Conservation (phyloP, 2,888 invertebrate genomes). For the Platyscelio sp. region DNA sequence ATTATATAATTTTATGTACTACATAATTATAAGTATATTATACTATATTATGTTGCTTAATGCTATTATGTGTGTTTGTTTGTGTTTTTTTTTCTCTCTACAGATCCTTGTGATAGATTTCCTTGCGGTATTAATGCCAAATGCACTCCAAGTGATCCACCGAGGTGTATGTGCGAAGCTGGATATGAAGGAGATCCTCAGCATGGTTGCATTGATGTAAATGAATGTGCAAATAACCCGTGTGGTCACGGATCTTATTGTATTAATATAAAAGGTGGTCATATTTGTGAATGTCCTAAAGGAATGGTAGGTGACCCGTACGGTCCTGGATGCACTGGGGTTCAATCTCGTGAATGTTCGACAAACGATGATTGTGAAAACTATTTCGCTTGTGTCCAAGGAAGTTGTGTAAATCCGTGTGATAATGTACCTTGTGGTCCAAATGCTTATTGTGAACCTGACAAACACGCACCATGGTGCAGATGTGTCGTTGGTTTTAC, state of each 20-base stretch:
- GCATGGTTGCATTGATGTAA: conserved; percentile 93
- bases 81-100: too few species aligned
- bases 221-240: conserved; percentile 94
- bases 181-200: conserved; percentile 95
- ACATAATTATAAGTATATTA: too few species aligned
- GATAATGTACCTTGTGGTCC: conserved; percentile 92
- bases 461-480: conserved; percentile 95
- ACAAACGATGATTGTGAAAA: conserved; percentile 93
- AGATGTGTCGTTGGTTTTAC: conserved; percentile 94
- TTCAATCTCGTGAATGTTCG: conserved; percentile 89
- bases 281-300: conserved; percentile 94
- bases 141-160: conserved; percentile 95
- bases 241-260: conserved; percentile 96
- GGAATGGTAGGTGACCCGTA: conserved; percentile 95
- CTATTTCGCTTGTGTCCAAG: conserved; percentile 92
- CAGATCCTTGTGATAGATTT: conserved; percentile 94
- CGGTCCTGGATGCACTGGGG: conserved; percentile 90
- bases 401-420: conserved; percentile 94
- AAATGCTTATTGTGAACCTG: conserved; percentile 95
- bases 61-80: too few species aligned
- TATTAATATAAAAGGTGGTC: conserved; percentile 94
- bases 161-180: conserved; percentile 94
- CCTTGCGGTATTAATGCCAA: conserved; percentile 96
- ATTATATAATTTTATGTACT: too few species aligned
- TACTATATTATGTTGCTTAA: too few species aligned